These are phyloP conservation scores for Ephestia elutella DNA, from an alignment of 1,140 invertebrate species.

Conservation along the genomic window DNA sequence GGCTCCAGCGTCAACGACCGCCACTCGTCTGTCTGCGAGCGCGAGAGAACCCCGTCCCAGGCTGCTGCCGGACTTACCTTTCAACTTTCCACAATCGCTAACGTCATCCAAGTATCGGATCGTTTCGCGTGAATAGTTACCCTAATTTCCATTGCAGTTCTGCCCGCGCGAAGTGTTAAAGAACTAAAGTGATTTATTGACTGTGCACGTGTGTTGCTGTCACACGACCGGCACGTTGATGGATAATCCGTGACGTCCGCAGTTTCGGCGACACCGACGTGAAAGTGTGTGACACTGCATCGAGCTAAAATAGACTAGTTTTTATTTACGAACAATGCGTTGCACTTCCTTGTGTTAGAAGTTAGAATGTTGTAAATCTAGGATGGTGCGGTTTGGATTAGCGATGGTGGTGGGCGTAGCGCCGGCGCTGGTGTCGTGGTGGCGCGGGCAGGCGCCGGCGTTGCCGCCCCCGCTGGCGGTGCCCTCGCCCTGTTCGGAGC, in stretches of 20 bases:
- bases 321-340: slow-evolving; percentile 52
- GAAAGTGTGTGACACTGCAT: slow-evolving; percentile 42
- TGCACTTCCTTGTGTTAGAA: slow-evolving; percentile 29
- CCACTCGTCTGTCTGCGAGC: slow-evolving; percentile 54
- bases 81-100: slow-evolving; percentile 25
- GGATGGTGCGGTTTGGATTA: slow-evolving; percentile 58
- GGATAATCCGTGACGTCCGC: slow-evolving; percentile 28
- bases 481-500: slow-evolving; percentile 40
- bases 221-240: slow-evolving; percentile 25
- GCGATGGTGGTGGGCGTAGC: slow-evolving; percentile 68
- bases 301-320: slow-evolving; percentile 51
- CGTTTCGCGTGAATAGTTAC: slow-evolving; percentile 3
- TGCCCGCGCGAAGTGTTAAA: background rate
- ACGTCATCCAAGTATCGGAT: slow-evolving; percentile 8
- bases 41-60: slow-evolving; percentile 45
- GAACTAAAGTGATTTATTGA: background rate
- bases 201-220: background rate
- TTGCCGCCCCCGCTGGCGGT: slow-evolving; percentile 38
- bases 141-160: slow-evolving; percentile 6
- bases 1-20: slow-evolving; percentile 66
- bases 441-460: slow-evolving; percentile 45
- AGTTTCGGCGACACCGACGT: slow-evolving; percentile 37
- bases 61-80: slow-evolving; percentile 26
- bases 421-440: slow-evolving; percentile 64
- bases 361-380: slow-evolving; percentile 14